phyloP scores from a whole-genome alignment of 2,888 invertebrate genomes.

The Pyrocoelia pectoralis region DNA sequence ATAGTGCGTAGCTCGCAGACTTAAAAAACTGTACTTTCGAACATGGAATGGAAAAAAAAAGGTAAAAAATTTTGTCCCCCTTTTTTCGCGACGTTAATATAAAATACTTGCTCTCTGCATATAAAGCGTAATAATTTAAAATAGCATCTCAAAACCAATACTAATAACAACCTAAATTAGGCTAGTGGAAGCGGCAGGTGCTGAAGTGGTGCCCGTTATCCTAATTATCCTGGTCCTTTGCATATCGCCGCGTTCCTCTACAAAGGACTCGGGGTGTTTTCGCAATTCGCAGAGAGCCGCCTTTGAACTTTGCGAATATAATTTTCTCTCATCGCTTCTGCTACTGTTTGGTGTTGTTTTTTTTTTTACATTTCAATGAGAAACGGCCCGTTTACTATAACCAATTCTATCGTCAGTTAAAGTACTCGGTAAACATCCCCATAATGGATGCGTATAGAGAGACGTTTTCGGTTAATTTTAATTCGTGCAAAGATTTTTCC shows the following conservation, averaged over 20 bases:
- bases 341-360: conserved; percentile 49
- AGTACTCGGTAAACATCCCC: neutral
- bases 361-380: conserved; percentile 37
- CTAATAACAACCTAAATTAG: conserved; percentile 47
- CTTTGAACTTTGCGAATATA: conserved; percentile 60
- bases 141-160: conserved; percentile 32
- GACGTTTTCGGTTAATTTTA: too few relatives aligned
- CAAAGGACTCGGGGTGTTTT: conserved; percentile 61
- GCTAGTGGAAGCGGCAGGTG: conserved; percentile 51
- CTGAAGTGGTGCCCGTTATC: conserved; percentile 61
- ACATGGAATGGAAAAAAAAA: too few relatives aligned
- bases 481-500: too few relatives aligned
- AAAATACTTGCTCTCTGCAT: conserved; percentile 6
- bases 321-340: conserved; percentile 55
- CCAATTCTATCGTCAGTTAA: conserved; percentile 15
- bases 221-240: conserved; percentile 62
- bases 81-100: too few relatives aligned
- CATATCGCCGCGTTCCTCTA: conserved; percentile 57
- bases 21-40: too few relatives aligned
- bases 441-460: neutral
- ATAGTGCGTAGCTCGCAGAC: too few relatives aligned
- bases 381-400: conserved; percentile 32
- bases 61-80: too few relatives aligned
- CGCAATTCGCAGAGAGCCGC: conserved; percentile 59
- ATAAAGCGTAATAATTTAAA: conserved; percentile 41